A percentile compares a stretch with the other conserved stretches of the same genome.
These are phyloP conservation scores for Sisor rabdophorus DNA, from an alignment of 2,113 vertebrate species.

Conservation along the genomic window DNA sequence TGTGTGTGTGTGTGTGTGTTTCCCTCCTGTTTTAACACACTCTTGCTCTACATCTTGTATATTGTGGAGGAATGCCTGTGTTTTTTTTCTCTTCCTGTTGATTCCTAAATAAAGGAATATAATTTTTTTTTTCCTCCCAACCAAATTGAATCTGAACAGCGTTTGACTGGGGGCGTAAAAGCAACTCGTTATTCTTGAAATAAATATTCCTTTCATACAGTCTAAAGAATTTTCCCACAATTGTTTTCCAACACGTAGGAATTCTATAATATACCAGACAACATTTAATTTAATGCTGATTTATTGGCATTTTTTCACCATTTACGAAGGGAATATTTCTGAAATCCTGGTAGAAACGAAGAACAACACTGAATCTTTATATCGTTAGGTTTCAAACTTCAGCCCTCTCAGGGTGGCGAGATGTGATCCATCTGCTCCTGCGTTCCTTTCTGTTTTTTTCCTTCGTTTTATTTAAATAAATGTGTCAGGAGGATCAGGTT, in stretches of 20 bases:
- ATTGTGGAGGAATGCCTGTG: neutral
- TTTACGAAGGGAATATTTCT: neutral
- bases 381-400: neutral
- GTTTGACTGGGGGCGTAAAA: neutral
- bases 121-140: neutral
- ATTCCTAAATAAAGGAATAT: neutral
- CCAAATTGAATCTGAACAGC: too few species aligned
- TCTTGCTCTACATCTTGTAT: neutral
- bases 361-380: neutral
- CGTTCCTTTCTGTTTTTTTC: too few species aligned
- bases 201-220: neutral
- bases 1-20: neutral
- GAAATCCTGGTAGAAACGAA: neutral
- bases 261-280: neutral
- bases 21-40: slow-evolving; percentile 20
- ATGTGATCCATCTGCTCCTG: neutral
- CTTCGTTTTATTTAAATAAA: neutral
- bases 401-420: neutral
- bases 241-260: neutral
- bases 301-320: neutral
- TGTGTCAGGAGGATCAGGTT: neutral
- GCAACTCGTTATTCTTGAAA: neutral
- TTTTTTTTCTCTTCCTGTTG: neutral
- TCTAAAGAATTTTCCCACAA: neutral
- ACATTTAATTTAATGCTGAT: too few species aligned